Evolutionary conservation across 1,140 invertebrate species (phyloP).

Genomic region (Phocides pigmalion): DNA sequence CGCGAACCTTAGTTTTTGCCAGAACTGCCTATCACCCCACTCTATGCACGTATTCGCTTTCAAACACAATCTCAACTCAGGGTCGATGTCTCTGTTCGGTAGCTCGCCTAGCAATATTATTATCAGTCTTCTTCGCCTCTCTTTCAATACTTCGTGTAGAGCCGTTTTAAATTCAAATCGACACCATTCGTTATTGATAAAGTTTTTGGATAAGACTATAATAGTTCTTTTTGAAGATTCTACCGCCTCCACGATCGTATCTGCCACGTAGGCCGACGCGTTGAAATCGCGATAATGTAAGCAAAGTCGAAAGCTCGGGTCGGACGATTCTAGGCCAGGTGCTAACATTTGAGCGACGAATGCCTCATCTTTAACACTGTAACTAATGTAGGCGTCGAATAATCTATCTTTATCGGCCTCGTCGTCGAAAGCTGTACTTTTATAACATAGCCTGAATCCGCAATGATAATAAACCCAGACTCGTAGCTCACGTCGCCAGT

Average conservation of each 20-base stretch:
- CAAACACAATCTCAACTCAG: conserved; percentile 94
- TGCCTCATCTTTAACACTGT: conserved; percentile 94
- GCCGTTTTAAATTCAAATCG: conserved; percentile 96
- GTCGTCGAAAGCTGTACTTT: conserved; percentile 89
- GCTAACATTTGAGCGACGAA: conserved; percentile 94
- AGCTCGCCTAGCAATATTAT: conserved; percentile 94
- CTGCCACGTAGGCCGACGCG: conserved; percentile 92
- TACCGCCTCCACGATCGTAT: conserved; percentile 95
- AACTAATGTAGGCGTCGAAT: conserved; percentile 96
- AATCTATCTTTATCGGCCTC: conserved; percentile 92
- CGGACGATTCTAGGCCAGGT: conserved; percentile 90
- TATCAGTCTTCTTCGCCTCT: conserved; percentile 91
- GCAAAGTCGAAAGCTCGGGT: conserved; percentile 91
- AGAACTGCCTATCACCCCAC: conserved; percentile 97
- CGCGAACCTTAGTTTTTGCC: conserved; percentile 96
- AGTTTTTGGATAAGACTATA: conserved; percentile 95
- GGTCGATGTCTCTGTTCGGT: conserved; percentile 93
- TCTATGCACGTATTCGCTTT: conserved; percentile 95
- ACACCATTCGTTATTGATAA: conserved; percentile 97
- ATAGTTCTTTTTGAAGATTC: conserved; percentile 95
- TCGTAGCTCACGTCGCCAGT: conserved; percentile 92
- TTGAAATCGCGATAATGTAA: conserved; percentile 93
- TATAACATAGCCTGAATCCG: conserved; percentile 92
- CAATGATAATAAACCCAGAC: conserved; percentile 95
- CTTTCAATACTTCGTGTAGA: conserved; percentile 94